These are phyloP conservation scores for Podarcis siculus DNA, from an alignment of 2,797 vertebrate species.

Conservation along the genomic window DNA sequence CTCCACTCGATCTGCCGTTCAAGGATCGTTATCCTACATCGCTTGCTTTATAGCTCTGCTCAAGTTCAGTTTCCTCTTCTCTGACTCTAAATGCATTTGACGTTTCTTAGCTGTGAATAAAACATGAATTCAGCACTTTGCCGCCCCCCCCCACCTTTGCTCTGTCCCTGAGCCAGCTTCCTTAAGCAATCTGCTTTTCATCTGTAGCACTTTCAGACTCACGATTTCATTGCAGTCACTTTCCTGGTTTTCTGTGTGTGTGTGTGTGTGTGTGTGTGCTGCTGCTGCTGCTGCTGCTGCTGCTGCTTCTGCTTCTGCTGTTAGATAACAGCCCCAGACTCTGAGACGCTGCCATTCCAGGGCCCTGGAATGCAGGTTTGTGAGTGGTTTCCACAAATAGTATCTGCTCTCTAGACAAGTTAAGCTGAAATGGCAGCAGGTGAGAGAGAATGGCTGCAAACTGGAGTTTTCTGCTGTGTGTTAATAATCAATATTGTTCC, in stretches of 20 bases:
- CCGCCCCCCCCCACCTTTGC: background rate
- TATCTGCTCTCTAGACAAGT: background rate
- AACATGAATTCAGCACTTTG: slow-evolving; percentile 15
- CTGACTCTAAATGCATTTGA: background rate
- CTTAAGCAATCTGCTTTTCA: slow-evolving; percentile 6
- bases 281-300: too few species aligned
- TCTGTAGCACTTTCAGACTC: background rate
- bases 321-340: background rate
- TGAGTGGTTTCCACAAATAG: background rate
- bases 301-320: too few species aligned
- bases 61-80: background rate
- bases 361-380: background rate
- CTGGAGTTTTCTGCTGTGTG: background rate
- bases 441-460: background rate
- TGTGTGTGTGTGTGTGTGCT: too few species aligned
- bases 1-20: background rate
- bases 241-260: background rate
- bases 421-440: background rate
- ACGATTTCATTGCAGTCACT: background rate
- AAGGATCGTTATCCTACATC: background rate
- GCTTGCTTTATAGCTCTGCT: background rate
- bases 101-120: slow-evolving; percentile 20
- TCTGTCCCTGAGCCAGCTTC: background rate
- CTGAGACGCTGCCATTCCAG: background rate
- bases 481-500: background rate